Conservation (phyloP, 2,797 vertebrate species). For the Sternotherus odoratus region DNA sequence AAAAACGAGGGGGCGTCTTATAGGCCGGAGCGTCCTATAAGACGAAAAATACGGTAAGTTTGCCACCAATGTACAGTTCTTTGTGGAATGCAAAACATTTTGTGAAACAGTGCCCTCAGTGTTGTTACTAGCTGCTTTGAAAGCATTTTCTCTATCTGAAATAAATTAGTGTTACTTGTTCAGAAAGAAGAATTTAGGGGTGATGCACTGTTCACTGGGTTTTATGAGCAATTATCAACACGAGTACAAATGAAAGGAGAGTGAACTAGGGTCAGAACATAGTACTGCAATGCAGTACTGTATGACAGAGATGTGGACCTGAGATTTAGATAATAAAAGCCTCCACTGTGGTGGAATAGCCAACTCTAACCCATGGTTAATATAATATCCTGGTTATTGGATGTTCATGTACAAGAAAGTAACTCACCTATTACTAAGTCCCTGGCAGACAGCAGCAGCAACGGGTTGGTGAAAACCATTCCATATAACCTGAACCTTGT, state of each 20-base stretch:
- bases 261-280: not conserved
- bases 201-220: not conserved
- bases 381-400: not conserved
- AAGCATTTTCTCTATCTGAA: not conserved
- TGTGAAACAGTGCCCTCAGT: not conserved
- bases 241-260: not conserved
- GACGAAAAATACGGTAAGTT: too few species aligned
- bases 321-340: not conserved
- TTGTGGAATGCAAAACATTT: not conserved
- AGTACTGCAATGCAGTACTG: not conserved
- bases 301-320: not conserved
- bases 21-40: too few species aligned
- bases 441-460: slow-evolving; percentile 92
- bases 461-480: slow-evolving; percentile 92
- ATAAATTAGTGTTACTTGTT: not conserved
- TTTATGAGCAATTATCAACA: not conserved
- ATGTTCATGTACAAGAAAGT: not conserved
- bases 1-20: too few species aligned
- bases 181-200: not conserved
- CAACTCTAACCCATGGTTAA: not conserved
- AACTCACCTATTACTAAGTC: slow-evolving; percentile 95
- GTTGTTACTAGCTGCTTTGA: not conserved
- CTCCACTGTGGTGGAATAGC: not conserved
- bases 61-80: not conserved
- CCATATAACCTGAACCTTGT: slow-evolving; percentile 93